Base-by-base conservation (phyloP, 1,140 invertebrate species). In the Lepidotrigona ventralis region DNA sequence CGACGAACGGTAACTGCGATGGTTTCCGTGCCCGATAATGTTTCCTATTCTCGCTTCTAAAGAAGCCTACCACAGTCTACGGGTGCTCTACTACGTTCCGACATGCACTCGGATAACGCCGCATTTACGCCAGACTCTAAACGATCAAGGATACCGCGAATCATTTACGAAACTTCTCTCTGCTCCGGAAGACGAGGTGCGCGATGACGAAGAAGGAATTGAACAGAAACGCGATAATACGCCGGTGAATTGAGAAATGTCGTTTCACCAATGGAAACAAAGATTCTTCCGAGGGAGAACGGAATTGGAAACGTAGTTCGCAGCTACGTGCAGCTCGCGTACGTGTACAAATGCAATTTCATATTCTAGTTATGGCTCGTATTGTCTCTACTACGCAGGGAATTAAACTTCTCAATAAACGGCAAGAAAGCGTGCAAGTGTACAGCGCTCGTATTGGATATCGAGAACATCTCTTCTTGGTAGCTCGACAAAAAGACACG, bases 1-100 rank as follows among this genome's bases (percentile, higher is more conserved):
- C 71, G 81, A 78, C 85, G 74, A 87, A 86, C 71, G 79, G 80
- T 81, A 86, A 90, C 76, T 85, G 75, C n/a, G 71, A 64, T 74
- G 46, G 85, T 87, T 85, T 86, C 80, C 73, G 74, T 78, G 81
- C 68, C 60, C 79, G 83, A 90, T 88, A 86, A 88, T 82, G 82
- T 86, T 90, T 78, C 72, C 82, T 82, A 83, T 64, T 85, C 69
- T 80, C 73, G 23, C 15, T 75, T 51, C 26, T 53, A 17, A 56
- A 68, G 58, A 54, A 73, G 71, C 51, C 23, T 53, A 26, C 68
- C 46, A 17, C 71, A 9, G 0, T 58, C 39, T 46, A 39, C 39
- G 39, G 39, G 39, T 0, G 9, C 5, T 15, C 26, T 8, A 33
- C 75, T 23, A 29, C 54, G 26, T 19, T 58, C 63, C 71, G 51